Evolutionary conservation across 2,797 vertebrate genomes (phyloP).

Genomic region (Galago senegalensis): DNA sequence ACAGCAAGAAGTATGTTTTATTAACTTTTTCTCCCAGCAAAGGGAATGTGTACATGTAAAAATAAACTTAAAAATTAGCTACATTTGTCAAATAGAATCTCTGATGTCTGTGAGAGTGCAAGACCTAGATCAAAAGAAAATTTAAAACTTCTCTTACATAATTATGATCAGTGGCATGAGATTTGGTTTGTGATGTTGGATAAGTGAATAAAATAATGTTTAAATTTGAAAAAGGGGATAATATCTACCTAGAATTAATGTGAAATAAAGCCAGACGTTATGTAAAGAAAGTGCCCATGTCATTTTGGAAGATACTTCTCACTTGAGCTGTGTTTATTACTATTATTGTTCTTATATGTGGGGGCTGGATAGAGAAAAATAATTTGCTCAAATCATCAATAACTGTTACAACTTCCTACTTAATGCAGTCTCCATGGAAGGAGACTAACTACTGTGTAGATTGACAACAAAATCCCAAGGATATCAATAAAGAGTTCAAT

Average conservation of each 20-base stretch:
- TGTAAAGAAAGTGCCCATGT: neutral
- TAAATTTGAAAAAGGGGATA: neutral
- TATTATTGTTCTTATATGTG: neutral
- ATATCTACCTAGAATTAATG: neutral
- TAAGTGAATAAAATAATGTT: neutral
- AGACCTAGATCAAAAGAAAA: slow-evolving; percentile 30
- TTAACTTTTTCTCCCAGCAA: neutral
- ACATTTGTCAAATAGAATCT: slow-evolving; percentile 30
- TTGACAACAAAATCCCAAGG: slow-evolving; percentile 61
- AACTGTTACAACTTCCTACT: slow-evolving; percentile 52
- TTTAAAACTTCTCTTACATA: neutral
- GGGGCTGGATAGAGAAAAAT: neutral
- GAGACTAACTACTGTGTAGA: slow-evolving; percentile 16
- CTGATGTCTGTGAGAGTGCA: neutral
- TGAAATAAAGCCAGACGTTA: neutral
- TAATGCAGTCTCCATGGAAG: neutral
- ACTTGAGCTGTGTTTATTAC: neutral
- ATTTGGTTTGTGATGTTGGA: neutral
- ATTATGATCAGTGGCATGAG: neutral
- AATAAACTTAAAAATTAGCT: slow-evolving; percentile 28
- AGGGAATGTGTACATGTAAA: neutral
- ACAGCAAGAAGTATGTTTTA: neutral
- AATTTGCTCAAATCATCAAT: slow-evolving; percentile 39
- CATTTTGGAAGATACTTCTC: neutral
- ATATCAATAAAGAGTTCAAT: slow-evolving; percentile 70